Evolutionary conservation across 23 tunicate genomes (phyloP), one percentile per base, ranked within the genome.

Genomic region (Aplidium turbinatum): DNA sequence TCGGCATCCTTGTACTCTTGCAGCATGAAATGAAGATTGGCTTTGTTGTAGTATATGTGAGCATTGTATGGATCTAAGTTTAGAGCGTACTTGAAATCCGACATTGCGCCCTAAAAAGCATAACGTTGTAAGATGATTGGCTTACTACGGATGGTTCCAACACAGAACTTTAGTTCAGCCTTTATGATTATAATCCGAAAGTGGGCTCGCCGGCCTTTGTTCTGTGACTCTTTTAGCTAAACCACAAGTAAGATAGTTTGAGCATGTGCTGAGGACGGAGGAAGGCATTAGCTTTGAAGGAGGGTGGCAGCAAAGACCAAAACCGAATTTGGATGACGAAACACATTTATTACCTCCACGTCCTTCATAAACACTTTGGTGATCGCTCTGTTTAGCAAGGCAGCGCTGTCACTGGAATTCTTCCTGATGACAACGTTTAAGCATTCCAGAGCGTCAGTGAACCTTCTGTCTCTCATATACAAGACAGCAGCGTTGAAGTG

Each of bases 401-500:
- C 90, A 24, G 85, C 79, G 32, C 72, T 82, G 65, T 91, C 78
- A 21, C 36, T 50, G 1, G 86, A 83, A 20, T 61, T 35, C 6
- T 38, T 26, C 3, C 79, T 34, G 47, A 91, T n/a, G 0, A 76
- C 86, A 11, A 20, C 48, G 68, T 84, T 76, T 35, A 84, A 61
- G 39, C 83, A 77, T 33, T 57, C 82, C 4, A 58, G 33, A 3
- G 97, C 97, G 3, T 79, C 97, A 4, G 77, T 3, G 77, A 84
- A 91, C 24, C 89, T 56, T 18, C 83, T 58, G 48, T 84, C 82
- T 31, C 80, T 52, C 73, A 91, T 19, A 38, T 84, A 84, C 34
- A 91, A 27, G 28, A 91, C 87, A 1, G 91, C 90, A 28, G 90
- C 79, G 78, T 91, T 91, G 83, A 84, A 91, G 35, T 70, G 72